Evolutionary conservation across 2,113 vertebrate species (phyloP).

Genomic region (Nestor notabilis): DNA sequence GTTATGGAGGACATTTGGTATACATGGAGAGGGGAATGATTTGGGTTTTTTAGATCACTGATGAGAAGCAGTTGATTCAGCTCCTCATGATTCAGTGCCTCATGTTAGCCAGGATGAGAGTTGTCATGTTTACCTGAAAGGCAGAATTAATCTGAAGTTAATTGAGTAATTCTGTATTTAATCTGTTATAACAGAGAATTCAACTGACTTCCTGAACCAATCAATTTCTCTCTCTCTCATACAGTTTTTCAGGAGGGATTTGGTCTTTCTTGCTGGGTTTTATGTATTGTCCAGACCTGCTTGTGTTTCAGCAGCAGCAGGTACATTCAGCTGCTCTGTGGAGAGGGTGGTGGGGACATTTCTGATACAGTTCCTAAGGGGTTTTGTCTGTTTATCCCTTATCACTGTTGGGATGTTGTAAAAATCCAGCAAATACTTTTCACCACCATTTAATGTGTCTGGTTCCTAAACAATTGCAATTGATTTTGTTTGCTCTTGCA

Average conservation of each 20-base stretch:
- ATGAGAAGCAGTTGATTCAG: neutral
- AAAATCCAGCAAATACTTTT: slow-evolving; percentile 11
- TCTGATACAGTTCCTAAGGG: neutral
- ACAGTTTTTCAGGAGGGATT: neutral
- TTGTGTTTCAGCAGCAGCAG: neutral
- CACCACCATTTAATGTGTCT: neutral
- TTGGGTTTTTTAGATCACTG: neutral
- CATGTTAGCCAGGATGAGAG: neutral
- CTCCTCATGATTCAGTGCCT: neutral
- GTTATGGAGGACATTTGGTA: accelerated
- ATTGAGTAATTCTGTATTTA: slow-evolving; percentile 42
- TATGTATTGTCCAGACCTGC: neutral
- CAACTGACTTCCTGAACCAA: slow-evolving; percentile 9
- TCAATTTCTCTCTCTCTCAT: neutral
- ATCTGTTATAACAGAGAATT: neutral
- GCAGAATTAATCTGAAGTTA: slow-evolving; percentile 31
- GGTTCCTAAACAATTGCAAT: slow-evolving; percentile 62
- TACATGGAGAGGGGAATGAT: neutral
- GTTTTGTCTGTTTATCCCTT: neutral
- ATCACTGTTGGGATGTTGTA: neutral
- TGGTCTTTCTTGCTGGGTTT: neutral
- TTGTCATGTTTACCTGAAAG: neutral
- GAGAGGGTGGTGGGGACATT: neutral
- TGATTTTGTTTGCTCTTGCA: slow-evolving; percentile 73
- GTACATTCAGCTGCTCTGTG: neutral